Conservation (phyloP, 1,140 invertebrate genomes). For the Caenorhabditis brenneri region DNA sequence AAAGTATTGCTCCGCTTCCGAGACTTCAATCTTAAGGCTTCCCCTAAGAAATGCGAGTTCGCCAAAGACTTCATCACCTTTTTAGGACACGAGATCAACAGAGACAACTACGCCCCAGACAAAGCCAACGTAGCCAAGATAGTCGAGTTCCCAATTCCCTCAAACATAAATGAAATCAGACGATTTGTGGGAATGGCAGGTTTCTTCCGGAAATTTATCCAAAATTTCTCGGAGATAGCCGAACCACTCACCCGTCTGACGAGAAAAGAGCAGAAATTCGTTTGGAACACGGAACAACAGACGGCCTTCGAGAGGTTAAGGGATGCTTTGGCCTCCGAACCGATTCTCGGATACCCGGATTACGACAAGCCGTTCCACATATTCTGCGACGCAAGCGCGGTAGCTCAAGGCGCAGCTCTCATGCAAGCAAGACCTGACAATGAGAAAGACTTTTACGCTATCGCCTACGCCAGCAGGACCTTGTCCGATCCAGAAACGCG, state of each 20-base stretch:
- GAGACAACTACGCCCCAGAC: constrained; percentile 61
- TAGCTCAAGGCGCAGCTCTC: constrained; percentile 24
- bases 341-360: constrained; percentile 28
- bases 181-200: constrained; percentile 66
- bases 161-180: constrained; percentile 61
- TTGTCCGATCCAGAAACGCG: not conserved
- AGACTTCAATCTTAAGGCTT: too few relatives aligned
- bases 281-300: not conserved
- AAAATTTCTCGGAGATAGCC: constrained; percentile 60
- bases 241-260: constrained; percentile 51
- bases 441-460: not conserved
- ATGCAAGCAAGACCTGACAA: not conserved
- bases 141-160: not conserved
- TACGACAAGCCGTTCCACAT: constrained; percentile 38
- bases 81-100: not conserved
- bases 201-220: constrained; percentile 66
- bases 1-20: not conserved
- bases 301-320: not conserved
- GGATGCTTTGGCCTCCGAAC: not conserved
- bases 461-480: not conserved
- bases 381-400: constrained; percentile 28
- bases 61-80: too few relatives aligned
- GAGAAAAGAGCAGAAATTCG: constrained; percentile 47
- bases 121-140: too few relatives aligned
- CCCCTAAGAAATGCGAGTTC: too few relatives aligned